These are phyloP conservation scores for Benthosema pterotum DNA, from an alignment of 2,797 vertebrate genomes.

Conservation along the genomic window DNA sequence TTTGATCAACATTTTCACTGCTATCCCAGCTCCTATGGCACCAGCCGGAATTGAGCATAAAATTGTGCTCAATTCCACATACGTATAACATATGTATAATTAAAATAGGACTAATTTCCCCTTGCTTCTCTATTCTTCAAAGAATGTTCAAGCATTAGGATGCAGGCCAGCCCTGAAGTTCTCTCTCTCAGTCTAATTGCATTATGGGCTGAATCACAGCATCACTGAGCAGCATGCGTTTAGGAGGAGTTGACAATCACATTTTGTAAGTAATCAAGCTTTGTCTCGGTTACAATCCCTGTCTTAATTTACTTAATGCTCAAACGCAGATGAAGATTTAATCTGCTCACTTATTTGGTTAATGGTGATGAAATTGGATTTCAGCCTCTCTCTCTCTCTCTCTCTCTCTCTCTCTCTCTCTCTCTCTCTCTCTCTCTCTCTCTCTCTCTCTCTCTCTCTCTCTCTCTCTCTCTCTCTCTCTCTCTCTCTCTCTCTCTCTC, in stretches of 20 bases:
- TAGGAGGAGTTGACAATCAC: slow-evolving; percentile 29
- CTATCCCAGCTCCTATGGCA: too few species aligned
- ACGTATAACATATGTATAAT: too few species aligned
- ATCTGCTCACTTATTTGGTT: slow-evolving; percentile 73
- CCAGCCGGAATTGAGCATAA: too few species aligned
- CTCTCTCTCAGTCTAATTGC: slow-evolving; percentile 4
- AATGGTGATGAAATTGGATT: slow-evolving; percentile 74
- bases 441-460: too few species aligned
- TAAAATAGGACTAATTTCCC: too few species aligned
- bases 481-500: too few species aligned
- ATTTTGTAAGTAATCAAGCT: slow-evolving; percentile 56
- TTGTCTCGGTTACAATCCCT: slow-evolving; percentile 53
- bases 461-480: too few species aligned
- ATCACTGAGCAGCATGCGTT: slow-evolving; percentile 14
- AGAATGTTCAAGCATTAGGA: not conserved
- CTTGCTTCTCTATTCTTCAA: not conserved
- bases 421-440: too few species aligned
- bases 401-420: too few species aligned
- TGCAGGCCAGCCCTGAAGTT: not conserved
- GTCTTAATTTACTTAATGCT: slow-evolving; percentile 61
- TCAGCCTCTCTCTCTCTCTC: slow-evolving; percentile 49
- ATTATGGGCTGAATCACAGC: slow-evolving; percentile 10
- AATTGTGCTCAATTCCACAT: too few species aligned
- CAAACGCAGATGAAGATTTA: slow-evolving; percentile 70
- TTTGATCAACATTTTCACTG: too few species aligned